Evolutionary conservation across 1,140 invertebrate species (phyloP).

Genomic region (Ceratina australensis): DNA sequence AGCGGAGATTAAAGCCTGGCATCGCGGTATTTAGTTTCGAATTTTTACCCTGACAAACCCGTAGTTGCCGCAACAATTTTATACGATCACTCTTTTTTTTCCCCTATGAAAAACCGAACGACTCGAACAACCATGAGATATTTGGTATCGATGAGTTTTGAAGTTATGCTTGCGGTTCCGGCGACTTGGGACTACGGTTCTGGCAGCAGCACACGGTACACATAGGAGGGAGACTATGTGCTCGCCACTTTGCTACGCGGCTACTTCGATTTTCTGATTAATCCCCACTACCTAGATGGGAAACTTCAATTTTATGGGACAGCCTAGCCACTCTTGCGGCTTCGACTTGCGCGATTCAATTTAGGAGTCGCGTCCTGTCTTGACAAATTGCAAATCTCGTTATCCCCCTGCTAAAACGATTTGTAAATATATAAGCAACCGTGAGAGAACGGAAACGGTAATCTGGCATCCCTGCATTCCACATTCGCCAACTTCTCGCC

Average conservation of each 20-base stretch:
- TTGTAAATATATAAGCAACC: background rate
- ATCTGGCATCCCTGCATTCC: background rate
- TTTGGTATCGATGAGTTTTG: background rate
- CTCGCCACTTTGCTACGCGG: background rate
- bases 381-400: conserved; percentile 17
- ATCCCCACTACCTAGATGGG: background rate
- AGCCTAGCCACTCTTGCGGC: conserved; percentile 16
- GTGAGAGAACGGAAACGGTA: too few relatives aligned
- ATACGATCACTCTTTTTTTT: too few relatives aligned
- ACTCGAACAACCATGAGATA: too few relatives aligned
- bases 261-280: conserved; percentile 37
- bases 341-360: conserved; percentile 33
- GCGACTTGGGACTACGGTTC: background rate
- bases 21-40: conserved; percentile 25
- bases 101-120: background rate
- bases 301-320: conserved; percentile 24
- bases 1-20: conserved; percentile 17
- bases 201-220: background rate
- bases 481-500: background rate
- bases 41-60: background rate
- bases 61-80: background rate
- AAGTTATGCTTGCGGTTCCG: background rate
- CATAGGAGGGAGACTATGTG: background rate
- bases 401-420: background rate
- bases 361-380: conserved; percentile 5